Evolutionary conservation across 1,140 invertebrate species (phyloP).

Genomic region (Musca vetustissima): DNA sequence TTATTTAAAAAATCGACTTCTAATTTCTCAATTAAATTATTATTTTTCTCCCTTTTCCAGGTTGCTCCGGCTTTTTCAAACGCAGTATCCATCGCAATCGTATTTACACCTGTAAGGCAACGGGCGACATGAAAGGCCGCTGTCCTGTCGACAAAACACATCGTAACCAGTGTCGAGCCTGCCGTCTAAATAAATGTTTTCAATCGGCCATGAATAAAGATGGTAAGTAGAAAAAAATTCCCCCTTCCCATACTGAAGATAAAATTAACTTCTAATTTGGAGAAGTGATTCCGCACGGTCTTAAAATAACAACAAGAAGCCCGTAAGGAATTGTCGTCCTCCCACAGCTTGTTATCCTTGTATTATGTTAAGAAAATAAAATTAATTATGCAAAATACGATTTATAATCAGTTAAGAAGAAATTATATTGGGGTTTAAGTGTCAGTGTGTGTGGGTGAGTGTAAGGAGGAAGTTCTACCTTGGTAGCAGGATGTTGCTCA

Average conservation of each 20-base stretch:
- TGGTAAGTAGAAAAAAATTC: conserved; percentile 69
- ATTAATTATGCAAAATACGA: conserved; percentile 22
- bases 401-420: not conserved
- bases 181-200: conserved; percentile 94
- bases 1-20: no score
- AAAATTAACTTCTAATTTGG: not conserved
- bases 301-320: conserved; percentile 3
- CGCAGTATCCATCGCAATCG: conserved; percentile 93
- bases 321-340: not conserved
- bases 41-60: conserved; percentile 56
- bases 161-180: conserved; percentile 95
- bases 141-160: conserved; percentile 97
- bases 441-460: not conserved
- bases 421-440: not conserved
- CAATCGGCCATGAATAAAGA: conserved; percentile 98
- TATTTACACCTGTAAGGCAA: conserved; percentile 95
- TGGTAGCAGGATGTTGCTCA: not conserved
- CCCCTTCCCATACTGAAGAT: not conserved
- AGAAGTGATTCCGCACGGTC: not conserved
- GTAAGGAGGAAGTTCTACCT: not conserved
- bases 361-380: conserved; percentile 14
- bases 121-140: conserved; percentile 86
- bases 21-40: no score
- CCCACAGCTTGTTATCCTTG: not conserved
- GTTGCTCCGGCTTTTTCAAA: conserved; percentile 97